Base-by-base conservation (phyloP, 2,797 vertebrate species). In the Notoglanidium macrostoma region DNA sequence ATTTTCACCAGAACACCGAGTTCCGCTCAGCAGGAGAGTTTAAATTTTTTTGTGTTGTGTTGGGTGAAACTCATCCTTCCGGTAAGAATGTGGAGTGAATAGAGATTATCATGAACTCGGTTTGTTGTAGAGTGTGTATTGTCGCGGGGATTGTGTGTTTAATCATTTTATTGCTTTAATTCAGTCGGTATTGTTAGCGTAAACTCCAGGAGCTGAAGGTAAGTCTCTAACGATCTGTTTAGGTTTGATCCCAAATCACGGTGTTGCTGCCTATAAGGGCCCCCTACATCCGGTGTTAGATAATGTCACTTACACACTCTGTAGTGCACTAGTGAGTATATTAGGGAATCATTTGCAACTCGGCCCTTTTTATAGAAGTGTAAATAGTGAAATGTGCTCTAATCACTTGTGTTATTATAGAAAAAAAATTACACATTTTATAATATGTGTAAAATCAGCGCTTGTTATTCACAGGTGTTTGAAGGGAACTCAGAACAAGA, bases 21-120 rank as follows among this genome's bases (percentile, higher is more conserved):
- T 90, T 89, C 87, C 89, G 85, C 51, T 72, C 65, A 35, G 80
- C 46, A 44, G 54, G 9, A 67, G 49, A 87, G 14, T 86, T 89
- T 87, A 65, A 89, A 87, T 49, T 49, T 65, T 7, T 73, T 63
- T 51, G 5, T 61, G 17, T n/a, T 29, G 23, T 26, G 5, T n/a
- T 9, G 46, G n/a, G n/a, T 21, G 63, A 59, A 67, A 44, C 15
- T 73, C 40, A n/a, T 29, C 2, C 11, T 49, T 55, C 54, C 72
- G 78, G 85, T 86, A 73, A 81, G 46, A 21, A 26, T 85, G 5
- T 49, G 3, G 32, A 49, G 15, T 17, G 10, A 54, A 32, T 29
- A 32, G n/a, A 5, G n/a, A 5, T 77, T 1, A 17, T 11, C 29
- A 7, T 32, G n/a, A 77, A 19, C 49, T 77, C 8, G 49, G 7